Conservation (phyloP, 2,797 vertebrate species). For the Esox masquinongy region DNA sequence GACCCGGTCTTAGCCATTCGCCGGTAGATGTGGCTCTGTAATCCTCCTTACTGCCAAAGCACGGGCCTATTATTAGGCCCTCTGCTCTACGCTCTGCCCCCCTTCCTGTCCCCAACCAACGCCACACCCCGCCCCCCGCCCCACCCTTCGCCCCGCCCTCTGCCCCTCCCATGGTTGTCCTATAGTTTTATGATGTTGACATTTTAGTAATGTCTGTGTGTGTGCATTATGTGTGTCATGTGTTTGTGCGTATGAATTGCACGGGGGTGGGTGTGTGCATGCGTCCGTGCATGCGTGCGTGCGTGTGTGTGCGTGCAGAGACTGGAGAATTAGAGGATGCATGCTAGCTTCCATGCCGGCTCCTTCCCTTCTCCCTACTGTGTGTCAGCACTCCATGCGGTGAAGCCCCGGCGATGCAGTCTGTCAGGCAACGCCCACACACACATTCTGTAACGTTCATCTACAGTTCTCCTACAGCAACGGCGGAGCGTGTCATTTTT, state of each 20-base stretch:
- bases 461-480: not conserved
- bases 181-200: constrained; percentile 22
- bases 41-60: constrained; percentile 80
- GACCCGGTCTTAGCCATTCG: constrained; percentile 73
- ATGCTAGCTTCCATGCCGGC: constrained; percentile 1
- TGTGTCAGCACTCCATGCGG: constrained; percentile 21
- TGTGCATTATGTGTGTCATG: too few relatives aligned
- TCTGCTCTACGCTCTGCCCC: not conserved
- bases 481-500: not conserved
- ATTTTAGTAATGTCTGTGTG: constrained; percentile 32
- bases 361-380: constrained; percentile 8
- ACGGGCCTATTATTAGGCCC: constrained; percentile 71
- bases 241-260: too few relatives aligned
- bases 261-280: too few relatives aligned
- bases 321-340: constrained; percentile 24
- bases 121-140: constrained; percentile 8
- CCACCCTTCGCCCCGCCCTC: not conserved
- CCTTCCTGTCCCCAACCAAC: constrained; percentile 26
- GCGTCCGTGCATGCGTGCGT: not conserved
- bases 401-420: not conserved
- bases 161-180: constrained; percentile 25
- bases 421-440: not conserved
- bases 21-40: constrained; percentile 77
- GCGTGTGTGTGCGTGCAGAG: constrained; percentile 20
- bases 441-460: not conserved